phyloP scores from a whole-genome alignment of 2,113 vertebrate species.

The Tupaia chinensis region DNA sequence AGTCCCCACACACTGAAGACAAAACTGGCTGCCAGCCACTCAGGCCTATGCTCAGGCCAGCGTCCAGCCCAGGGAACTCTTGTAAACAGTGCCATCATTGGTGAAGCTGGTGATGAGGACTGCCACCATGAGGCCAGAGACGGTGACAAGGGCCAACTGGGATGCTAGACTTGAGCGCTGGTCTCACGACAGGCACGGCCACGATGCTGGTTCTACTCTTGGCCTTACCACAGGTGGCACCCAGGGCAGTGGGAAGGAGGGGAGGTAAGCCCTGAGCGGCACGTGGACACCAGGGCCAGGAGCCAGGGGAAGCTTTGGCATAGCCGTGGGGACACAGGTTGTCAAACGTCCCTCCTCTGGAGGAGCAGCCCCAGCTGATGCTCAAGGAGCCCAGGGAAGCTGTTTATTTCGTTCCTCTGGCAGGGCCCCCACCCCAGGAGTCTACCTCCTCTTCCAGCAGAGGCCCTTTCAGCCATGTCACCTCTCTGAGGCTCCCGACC shows the following conservation, averaged over 20 bases:
- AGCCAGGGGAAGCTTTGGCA: neutral
- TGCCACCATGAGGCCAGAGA: slow-evolving; percentile 95
- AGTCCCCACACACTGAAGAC: slow-evolving; percentile 95
- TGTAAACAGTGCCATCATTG: slow-evolving; percentile 89
- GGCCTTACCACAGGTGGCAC: slow-evolving; percentile 94
- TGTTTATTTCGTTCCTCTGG: neutral
- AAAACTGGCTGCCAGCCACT: slow-evolving; percentile 94
- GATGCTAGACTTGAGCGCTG: slow-evolving; percentile 97
- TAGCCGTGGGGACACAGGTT: neutral
- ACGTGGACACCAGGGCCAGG: neutral
- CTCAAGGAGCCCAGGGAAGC: neutral
- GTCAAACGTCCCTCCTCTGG: neutral
- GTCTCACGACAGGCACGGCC: slow-evolving; percentile 96
- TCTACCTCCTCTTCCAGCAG: neutral
- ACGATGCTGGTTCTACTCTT: slow-evolving; percentile 95
- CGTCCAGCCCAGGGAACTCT: slow-evolving; percentile 96
- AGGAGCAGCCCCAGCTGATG: neutral
- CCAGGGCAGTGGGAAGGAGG: slow-evolving; percentile 88
- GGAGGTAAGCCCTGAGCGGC: neutral
- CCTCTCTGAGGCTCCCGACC: neutral
- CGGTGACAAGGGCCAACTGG: slow-evolving; percentile 96
- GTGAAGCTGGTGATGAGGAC: slow-evolving; percentile 94
- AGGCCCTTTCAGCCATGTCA: too few species aligned
- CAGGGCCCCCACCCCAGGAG: neutral
- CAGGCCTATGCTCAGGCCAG: slow-evolving; percentile 93